Evolutionary conservation across 2,888 invertebrate species (phyloP), one percentile per base, ranked within the genome.

Genomic region (Hemithea aestivaria): DNA sequence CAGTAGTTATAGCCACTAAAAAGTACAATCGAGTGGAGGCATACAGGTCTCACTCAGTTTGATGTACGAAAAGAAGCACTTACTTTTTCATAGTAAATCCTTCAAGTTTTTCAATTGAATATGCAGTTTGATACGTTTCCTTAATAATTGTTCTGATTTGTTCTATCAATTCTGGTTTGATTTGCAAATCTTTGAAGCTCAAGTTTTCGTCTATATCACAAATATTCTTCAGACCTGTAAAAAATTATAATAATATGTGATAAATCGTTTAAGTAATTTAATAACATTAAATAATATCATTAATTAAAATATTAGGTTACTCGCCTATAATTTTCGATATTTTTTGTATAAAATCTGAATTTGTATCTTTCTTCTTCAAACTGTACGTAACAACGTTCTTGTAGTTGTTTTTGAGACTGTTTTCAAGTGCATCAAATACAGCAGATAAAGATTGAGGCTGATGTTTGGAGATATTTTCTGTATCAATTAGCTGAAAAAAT

Each of bases 341-440:
- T 40, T 48, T 56, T 2, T 40, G 6, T 2, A 56, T n/a, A 20
- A 63, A 55, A 7, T 56, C 42, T 0, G 35, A 23, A 25, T 42
- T 20, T 7, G 35, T 36, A 32, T 42, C 40, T 25, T 53, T 58
- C 25, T 53, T 58, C 20, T 52, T 56, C n/a, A 62, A 28, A 47
- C 58, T 57, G 43, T 52, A 61, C 2, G 58, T 49, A 8, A 47
- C 37, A 21, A 61, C 56, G 33, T 53, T 62, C 27, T 44, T 52
- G 42, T 60, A 39, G 27, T 65, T 62, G 10, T 58, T 47, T 45
- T 59, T 64, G 12, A 67, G 39, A 46, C 66, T 62, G 7, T 55
- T 55, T 48, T 69, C 70, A 11, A 68, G 40, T 11, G 64, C 57
- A 21, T 51, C 59, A 30, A 68, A 58, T 41, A 57, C 41, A 9